A percentile compares a stretch with the other conserved stretches of the same genome.
phyloP scores from a whole-genome alignment of 2,797 vertebrate genomes.

The Sebastes diploproa region DNA sequence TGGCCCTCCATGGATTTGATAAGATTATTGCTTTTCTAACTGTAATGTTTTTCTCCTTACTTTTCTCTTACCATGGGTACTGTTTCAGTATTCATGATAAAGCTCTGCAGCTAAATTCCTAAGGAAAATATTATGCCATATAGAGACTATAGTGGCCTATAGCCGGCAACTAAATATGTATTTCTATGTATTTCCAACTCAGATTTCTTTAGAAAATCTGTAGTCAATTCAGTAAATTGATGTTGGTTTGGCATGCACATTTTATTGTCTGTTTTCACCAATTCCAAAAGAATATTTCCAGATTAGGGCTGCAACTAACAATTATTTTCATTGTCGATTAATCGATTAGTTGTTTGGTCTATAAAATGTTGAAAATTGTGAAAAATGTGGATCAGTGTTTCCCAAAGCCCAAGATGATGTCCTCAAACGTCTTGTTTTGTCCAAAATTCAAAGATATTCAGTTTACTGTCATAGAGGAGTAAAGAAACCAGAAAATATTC shows the following conservation, averaged over 20 bases:
- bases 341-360: not conserved
- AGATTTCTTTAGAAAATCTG: not conserved
- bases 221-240: not conserved
- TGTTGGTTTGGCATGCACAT: not conserved
- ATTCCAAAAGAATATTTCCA: not conserved
- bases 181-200: not conserved
- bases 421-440: not conserved
- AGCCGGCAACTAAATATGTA: not conserved
- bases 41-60: conserved; percentile 60
- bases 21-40: conserved; percentile 70
- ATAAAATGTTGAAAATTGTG: not conserved
- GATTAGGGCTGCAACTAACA: no score
- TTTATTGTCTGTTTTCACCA: not conserved
- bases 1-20: conserved; percentile 74
- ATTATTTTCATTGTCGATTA: no score
- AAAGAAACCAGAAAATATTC: no score
- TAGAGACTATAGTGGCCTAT: not conserved
- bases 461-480: not conserved
- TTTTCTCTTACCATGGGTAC: conserved; percentile 46
- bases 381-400: not conserved
- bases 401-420: no score
- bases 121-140: conserved; percentile 12
- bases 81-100: conserved; percentile 34
- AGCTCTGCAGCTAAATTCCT: conserved; percentile 9
- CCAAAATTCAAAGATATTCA: not conserved